Evolutionary conservation across 2,113 vertebrate genomes (phyloP).

Genomic region (Egretta garzetta): DNA sequence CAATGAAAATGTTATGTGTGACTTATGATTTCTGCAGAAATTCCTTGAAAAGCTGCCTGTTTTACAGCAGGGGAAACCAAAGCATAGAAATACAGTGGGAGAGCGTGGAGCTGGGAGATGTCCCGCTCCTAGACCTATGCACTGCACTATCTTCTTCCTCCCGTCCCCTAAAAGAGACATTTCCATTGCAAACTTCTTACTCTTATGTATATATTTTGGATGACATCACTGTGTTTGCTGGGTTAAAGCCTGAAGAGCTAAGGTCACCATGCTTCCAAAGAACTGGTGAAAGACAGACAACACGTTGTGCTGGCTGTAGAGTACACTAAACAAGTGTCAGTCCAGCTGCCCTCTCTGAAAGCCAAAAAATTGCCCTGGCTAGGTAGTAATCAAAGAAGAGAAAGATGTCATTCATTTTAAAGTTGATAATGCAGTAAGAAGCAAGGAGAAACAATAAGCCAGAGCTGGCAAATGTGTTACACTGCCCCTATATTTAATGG

Average conservation of each 20-base stretch:
- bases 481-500: not conserved
- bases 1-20: not conserved
- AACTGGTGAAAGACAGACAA: not conserved
- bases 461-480: not conserved
- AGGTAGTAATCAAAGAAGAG: not conserved
- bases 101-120: not conserved
- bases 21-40: not conserved
- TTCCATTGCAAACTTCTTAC: not conserved
- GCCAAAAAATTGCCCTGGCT: not conserved
- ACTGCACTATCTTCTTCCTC: not conserved
- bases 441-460: not conserved
- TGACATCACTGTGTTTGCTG: not conserved
- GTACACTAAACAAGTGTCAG: not conserved
- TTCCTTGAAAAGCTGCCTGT: not conserved
- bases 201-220: not conserved
- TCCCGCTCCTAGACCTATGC: not conserved
- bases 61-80: not conserved
- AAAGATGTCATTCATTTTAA: not conserved
- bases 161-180: accelerated
- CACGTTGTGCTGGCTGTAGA: accelerated
- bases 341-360: not conserved
- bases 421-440: not conserved
- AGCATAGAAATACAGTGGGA: not conserved
- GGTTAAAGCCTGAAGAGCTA: not conserved
- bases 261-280: not conserved